Percentiles rank a stretch among this genome's conserved stretches.
Evolutionary conservation across 1,140 invertebrate genomes (phyloP).

Genomic region (Achroia grisella): DNA sequence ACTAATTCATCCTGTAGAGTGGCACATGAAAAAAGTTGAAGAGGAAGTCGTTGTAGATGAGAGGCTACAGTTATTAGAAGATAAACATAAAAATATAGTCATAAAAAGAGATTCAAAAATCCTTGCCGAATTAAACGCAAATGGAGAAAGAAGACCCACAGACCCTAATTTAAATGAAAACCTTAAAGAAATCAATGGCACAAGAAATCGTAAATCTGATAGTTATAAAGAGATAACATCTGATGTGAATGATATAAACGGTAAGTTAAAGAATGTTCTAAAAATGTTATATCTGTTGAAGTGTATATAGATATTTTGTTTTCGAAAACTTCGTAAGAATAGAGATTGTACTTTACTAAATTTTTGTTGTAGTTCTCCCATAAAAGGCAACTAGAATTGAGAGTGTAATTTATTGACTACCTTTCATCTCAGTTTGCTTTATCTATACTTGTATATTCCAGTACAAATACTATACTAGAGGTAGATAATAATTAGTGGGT

Average conservation of each 20-base stretch:
- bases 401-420: too few species aligned
- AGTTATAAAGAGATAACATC: too few species aligned
- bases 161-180: conserved; percentile 24
- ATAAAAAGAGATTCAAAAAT: conserved; percentile 32
- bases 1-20: conserved; percentile 73
- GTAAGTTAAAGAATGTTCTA: conserved; percentile 13
- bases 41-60: conserved; percentile 48
- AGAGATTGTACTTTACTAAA: too few species aligned
- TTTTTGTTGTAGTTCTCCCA: too few species aligned
- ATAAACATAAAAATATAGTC: conserved; percentile 35
- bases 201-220: conserved; percentile 16
- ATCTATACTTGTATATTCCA: too few species aligned
- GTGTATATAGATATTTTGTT: too few species aligned
- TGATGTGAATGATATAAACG: conserved; percentile 28
- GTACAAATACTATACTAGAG: too few species aligned
- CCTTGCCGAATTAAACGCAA: conserved; percentile 13
- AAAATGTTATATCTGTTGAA: too few species aligned
- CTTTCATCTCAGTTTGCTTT: too few species aligned
- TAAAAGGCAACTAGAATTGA: too few species aligned
- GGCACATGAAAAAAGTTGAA: conserved; percentile 65
- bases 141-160: conserved; percentile 23
- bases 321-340: too few species aligned
- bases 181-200: conserved; percentile 28
- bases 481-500: too few species aligned
- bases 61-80: conserved; percentile 40